Percentiles rank a stretch among this genome's conserved stretches.
Conservation (phyloP, 2,797 vertebrate species). For the Luscinia megarhynchos region DNA sequence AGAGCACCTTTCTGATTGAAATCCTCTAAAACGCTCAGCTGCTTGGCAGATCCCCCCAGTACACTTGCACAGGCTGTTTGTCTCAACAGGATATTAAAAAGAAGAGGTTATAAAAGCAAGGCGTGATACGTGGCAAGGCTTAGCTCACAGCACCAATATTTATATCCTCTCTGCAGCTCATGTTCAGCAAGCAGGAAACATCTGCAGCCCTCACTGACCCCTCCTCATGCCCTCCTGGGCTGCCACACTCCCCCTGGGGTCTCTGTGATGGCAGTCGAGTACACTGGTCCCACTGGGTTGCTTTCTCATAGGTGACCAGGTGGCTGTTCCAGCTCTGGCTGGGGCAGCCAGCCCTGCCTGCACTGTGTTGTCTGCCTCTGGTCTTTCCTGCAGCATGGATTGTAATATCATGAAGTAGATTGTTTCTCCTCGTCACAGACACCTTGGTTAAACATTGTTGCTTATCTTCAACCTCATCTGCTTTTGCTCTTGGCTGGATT, state of each 20-base stretch:
- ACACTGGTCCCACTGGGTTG: background rate
- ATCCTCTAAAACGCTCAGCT: background rate
- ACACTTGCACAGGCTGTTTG: background rate
- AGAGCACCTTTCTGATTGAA: background rate
- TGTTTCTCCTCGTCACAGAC: rapidly evolving
- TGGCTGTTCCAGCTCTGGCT: background rate
- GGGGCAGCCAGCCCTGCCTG: background rate
- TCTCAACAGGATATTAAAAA: slow-evolving; percentile 72
- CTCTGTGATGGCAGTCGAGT: background rate
- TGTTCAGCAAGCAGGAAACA: background rate
- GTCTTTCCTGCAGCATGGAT: background rate
- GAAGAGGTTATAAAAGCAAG: slow-evolving; percentile 32
- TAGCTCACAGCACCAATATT: background rate
- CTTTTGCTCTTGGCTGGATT: background rate
- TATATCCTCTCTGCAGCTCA: background rate
- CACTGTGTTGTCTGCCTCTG: background rate
- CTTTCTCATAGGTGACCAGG: background rate
- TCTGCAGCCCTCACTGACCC: background rate
- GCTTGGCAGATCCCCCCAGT: background rate
- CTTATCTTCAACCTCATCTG: background rate
- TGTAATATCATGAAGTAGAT: background rate
- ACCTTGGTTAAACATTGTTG: rapidly evolving
- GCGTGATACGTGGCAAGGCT: background rate
- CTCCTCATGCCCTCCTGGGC: background rate
- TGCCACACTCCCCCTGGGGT: background rate